Conservation (phyloP, 2,113 vertebrate species). For the Hucho hucho region DNA sequence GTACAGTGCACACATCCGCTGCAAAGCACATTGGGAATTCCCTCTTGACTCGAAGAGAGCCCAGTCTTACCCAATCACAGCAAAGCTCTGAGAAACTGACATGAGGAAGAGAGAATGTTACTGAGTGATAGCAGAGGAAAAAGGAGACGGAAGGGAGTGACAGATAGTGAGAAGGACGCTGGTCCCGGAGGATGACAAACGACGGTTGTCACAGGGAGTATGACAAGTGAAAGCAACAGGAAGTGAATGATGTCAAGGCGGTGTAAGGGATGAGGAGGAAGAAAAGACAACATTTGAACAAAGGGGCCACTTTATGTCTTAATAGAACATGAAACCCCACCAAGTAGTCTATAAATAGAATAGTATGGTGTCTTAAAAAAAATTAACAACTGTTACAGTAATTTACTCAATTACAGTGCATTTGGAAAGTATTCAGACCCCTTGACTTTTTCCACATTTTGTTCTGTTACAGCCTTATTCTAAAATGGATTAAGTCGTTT, state of each 20-base stretch:
- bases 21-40: background rate
- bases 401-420: too few species aligned
- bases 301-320: background rate
- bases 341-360: too few species aligned
- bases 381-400: too few species aligned
- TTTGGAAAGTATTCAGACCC: too few species aligned
- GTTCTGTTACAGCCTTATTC: too few species aligned
- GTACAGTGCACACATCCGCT: background rate
- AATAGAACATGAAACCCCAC: constrained; percentile 10
- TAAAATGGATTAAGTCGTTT: too few species aligned
- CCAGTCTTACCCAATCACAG: background rate
- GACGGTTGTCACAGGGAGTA: constrained; percentile 1
- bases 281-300: background rate
- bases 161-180: constrained; percentile 2
- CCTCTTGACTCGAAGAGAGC: background rate
- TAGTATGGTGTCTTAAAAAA: too few species aligned
- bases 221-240: constrained; percentile 20
- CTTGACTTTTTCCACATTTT: too few species aligned
- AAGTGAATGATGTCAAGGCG: constrained; percentile 2
- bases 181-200: constrained; percentile 11
- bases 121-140: background rate
- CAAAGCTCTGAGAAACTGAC: background rate
- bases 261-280: background rate
- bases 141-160: background rate
- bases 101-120: background rate